These are phyloP conservation scores for Anodontia alba DNA, from an alignment of 2,888 invertebrate species.

Conservation along the genomic window DNA sequence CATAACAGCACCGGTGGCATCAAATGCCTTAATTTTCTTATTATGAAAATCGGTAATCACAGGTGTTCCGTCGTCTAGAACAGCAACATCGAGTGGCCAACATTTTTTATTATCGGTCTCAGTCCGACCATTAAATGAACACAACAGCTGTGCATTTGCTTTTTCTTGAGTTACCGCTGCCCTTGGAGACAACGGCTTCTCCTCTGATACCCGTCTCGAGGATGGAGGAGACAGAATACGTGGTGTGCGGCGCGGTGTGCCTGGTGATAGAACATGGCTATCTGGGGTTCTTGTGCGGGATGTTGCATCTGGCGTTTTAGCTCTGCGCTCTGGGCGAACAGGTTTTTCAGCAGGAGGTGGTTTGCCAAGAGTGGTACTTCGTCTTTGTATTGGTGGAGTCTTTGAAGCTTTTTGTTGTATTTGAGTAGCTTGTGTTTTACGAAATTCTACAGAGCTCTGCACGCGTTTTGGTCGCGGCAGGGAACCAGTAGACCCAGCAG, in stretches of 20 bases:
- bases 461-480: constrained; percentile 51
- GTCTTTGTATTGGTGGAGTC: constrained; percentile 55
- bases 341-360: constrained; percentile 52
- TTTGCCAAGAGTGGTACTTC: constrained; percentile 51
- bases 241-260: constrained; percentile 45
- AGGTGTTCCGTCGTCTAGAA: constrained; percentile 69
- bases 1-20: constrained; percentile 66
- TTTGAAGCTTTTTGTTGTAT: constrained; percentile 32
- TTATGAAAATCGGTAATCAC: constrained; percentile 72
- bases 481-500: constrained; percentile 56
- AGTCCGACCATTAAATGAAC: constrained; percentile 70
- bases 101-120: constrained; percentile 70
- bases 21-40: constrained; percentile 71
- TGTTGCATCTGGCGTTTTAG: constrained; percentile 55
- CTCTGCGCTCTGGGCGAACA: constrained; percentile 51
- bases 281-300: constrained; percentile 16
- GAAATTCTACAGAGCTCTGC: constrained; percentile 56
- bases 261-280: constrained; percentile 44
- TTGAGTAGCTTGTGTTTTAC: constrained; percentile 51
- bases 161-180: constrained; percentile 53
- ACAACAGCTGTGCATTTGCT: constrained; percentile 59
- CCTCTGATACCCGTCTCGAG: constrained; percentile 10
- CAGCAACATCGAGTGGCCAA: constrained; percentile 71
- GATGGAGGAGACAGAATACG: constrained; percentile 33
- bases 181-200: constrained; percentile 12